These are phyloP conservation scores for Galaxias olidus DNA, from an alignment of 2,797 vertebrate genomes.

Conservation along the genomic window DNA sequence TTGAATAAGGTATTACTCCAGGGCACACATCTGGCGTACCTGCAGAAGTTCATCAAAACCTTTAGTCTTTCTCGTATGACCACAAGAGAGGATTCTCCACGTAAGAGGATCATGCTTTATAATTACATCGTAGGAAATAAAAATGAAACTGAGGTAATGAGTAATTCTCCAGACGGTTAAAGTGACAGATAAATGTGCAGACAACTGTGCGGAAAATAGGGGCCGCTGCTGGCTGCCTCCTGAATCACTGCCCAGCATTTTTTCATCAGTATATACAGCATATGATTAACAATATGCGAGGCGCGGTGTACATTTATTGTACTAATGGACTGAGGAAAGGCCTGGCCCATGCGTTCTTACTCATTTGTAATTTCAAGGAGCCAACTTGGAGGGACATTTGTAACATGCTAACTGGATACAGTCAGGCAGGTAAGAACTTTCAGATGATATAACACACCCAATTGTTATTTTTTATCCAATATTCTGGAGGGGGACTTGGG, in stretches of 20 bases:
- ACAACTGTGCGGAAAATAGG: slow-evolving; percentile 8
- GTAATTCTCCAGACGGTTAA: slow-evolving; percentile 8
- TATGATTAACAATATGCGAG: slow-evolving; percentile 50
- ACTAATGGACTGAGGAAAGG: slow-evolving; percentile 48
- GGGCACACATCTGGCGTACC: slow-evolving; percentile 19
- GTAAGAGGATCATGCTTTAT: not conserved
- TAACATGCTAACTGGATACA: not conserved
- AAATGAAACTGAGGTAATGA: slow-evolving; percentile 11
- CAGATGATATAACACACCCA: too few relatives aligned
- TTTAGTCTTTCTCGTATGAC: slow-evolving; percentile 28
- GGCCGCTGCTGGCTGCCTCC: slow-evolving; percentile 21
- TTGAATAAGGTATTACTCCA: slow-evolving; percentile 7
- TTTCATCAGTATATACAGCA: slow-evolving; percentile 18
- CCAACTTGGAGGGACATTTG: slow-evolving; percentile 18
- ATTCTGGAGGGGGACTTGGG: not conserved
- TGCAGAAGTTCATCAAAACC: too few relatives aligned
- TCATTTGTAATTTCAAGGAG: slow-evolving; percentile 45
- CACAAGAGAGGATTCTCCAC: not conserved
- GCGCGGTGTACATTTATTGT: slow-evolving; percentile 38
- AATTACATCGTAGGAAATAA: slow-evolving; percentile 12
- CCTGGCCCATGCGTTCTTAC: slow-evolving; percentile 30
- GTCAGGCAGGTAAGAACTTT: not conserved
- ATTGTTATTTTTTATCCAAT: not conserved
- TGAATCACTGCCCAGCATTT: slow-evolving; percentile 23
- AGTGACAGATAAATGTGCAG: slow-evolving; percentile 23